Evolutionary conservation across 1,140 invertebrate species (phyloP).

Genomic region (Euura saliciscinereae): DNA sequence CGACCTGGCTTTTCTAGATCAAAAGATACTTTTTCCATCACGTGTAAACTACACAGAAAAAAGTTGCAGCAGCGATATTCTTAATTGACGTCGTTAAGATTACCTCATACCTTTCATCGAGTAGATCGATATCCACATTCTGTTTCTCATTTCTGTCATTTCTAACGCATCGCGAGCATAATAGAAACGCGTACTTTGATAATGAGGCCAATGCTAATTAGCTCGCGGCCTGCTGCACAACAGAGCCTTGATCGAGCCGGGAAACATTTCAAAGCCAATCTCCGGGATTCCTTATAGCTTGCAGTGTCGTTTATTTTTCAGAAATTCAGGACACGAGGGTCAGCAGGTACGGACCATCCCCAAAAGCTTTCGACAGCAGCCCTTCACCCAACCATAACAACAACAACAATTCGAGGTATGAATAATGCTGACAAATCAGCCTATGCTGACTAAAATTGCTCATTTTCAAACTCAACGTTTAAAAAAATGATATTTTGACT

Average conservation of each 20-base stretch:
- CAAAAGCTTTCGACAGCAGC: constrained; percentile 32
- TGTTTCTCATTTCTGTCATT: too few relatives aligned
- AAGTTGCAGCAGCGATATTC: too few relatives aligned
- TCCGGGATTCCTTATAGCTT: background rate
- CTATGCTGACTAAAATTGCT: background rate
- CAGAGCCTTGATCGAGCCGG: background rate
- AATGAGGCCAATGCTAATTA: constrained; percentile 1
- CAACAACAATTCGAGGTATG: constrained; percentile 25
- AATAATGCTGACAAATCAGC: background rate
- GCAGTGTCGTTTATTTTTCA: constrained; percentile 9
- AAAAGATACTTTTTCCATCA: too few relatives aligned
- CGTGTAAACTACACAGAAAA: too few relatives aligned
- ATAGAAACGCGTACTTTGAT: too few relatives aligned
- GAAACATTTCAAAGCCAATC: background rate
- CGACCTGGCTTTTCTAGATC: too few relatives aligned
- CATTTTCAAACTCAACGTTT: too few relatives aligned
- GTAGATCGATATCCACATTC: too few relatives aligned
- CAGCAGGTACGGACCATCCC: constrained; percentile 41
- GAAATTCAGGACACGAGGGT: constrained; percentile 42
- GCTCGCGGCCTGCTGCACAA: background rate
- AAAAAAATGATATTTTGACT: too few relatives aligned
- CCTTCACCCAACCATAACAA: constrained; percentile 30
- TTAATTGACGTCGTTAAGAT: too few relatives aligned
- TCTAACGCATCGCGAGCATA: too few relatives aligned
- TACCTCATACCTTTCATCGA: too few relatives aligned